A percentile compares a stretch with the other conserved stretches of the same genome.
These are phyloP conservation scores for Coturnix japonica DNA, from an alignment of 2,113 vertebrate genomes.

Conservation along the genomic window DNA sequence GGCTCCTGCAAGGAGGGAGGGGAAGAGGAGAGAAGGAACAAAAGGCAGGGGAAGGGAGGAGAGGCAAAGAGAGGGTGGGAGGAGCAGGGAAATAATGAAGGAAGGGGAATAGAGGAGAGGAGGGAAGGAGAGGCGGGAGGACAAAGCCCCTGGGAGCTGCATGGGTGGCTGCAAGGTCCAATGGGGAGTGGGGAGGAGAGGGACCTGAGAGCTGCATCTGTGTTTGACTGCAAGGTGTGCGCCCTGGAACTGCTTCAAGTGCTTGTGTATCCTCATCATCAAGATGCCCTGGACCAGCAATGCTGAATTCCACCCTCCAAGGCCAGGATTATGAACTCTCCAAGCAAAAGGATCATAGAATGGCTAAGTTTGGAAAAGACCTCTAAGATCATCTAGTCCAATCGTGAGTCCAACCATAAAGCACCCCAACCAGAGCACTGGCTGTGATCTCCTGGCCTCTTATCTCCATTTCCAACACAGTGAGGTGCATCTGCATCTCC, in stretches of 20 bases:
- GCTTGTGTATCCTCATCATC: not conserved
- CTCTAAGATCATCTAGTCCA: not conserved
- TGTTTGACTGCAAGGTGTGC: rapidly evolving
- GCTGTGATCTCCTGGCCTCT: not conserved
- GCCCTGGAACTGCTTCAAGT: not conserved
- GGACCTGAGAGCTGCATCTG: rapidly evolving
- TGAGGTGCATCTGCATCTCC: not conserved
- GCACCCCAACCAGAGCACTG: rapidly evolving
- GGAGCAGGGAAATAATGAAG: constrained; percentile 18
- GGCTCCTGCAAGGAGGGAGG: constrained; percentile 57
- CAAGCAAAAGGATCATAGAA: not conserved
- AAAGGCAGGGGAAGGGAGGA: constrained; percentile 37
- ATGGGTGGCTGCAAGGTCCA: not conserved
- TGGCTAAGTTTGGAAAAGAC: not conserved
- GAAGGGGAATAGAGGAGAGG: not conserved
- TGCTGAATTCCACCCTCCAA: rapidly evolving
- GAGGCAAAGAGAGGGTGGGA: constrained; percentile 56
- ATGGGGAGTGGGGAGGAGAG: rapidly evolving
- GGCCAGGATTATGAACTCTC: not conserved
- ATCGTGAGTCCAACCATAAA: not conserved
- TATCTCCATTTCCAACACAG: not conserved
- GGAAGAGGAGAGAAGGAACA: constrained; percentile 57
- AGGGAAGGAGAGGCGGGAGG: not conserved
- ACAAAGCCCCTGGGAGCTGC: not conserved
- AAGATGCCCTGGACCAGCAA: rapidly evolving